Base-by-base conservation (phyloP, 2,113 vertebrate species). In the Zosterops pallidus region DNA sequence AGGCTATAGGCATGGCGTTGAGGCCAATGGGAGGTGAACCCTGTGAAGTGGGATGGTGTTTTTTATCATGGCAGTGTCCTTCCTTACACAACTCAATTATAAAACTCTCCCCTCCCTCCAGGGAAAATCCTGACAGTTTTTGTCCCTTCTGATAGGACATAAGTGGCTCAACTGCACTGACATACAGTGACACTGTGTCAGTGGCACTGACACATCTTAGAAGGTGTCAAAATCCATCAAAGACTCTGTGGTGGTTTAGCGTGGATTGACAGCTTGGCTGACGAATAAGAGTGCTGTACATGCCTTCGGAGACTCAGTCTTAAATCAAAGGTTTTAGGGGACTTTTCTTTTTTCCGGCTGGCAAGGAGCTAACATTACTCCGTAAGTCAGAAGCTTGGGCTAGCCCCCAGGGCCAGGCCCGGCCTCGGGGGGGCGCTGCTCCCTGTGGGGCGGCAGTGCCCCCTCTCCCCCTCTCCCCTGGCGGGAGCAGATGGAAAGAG, bases 101-200 rank as follows among this genome's bases (percentile, higher is more conserved):
- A 47, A n/a, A 41, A 41, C 28, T 47, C 12, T 74, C 2, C 19
- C 6, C 9, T 28, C 14, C 9, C 7, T 11, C 7, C 15, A 12
- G 23, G 6, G 4, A 41, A 47, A 9, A 39, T 41, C 9, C 13
- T 56, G 29, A 13, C 35, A 3, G 8, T 16, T 65, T 65, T 49
- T 29, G 6, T 24, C 20, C 3, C 12, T 65, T 75, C 50, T 65
- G 23, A 16, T 16, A 10, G 23, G 12, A 12, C 5, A 41, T 28
- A n/a, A 29, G 23, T 65, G 42, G 3, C 19, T 49, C 24, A n/a
- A 11, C 12, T n/a, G 9, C 1, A 3, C 19, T 29, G 42, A 41
- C 19, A n/a, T 8, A 6, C 0, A 0, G 55, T 33, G 8, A 22
- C 56, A 15, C 6, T 56, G 6, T 23, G 39, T 39, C 0, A 0